A percentile compares a stretch with the other conserved stretches of the same genome.
phyloP scores from a whole-genome alignment of 2,113 vertebrate species.

The Dryoscopus gambensis region DNA sequence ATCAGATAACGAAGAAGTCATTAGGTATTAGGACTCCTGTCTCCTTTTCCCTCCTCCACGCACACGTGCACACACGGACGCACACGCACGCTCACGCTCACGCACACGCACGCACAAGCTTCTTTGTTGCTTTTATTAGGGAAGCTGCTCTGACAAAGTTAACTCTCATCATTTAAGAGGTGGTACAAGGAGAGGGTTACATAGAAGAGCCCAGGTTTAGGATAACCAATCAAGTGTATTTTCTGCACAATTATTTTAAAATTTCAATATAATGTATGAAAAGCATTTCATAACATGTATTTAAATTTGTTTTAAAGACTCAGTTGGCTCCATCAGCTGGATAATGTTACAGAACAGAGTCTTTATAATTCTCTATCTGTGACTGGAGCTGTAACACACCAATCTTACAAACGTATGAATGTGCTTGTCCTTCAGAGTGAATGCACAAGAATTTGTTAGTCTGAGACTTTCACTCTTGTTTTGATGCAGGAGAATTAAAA shows the following conservation, averaged over 20 bases:
- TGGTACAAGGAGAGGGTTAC: neutral
- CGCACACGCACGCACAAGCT: neutral
- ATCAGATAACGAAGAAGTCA: neutral
- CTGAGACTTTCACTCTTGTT: slow-evolving; percentile 30
- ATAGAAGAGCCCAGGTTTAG: neutral
- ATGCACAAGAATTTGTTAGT: slow-evolving; percentile 46
- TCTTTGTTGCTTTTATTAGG: neutral
- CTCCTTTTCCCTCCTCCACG: neutral
- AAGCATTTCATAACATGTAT: neutral
- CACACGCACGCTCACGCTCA: accelerated
- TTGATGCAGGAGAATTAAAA: neutral
- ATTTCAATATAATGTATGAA: neutral
- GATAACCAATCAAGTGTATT: neutral
- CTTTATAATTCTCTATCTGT: slow-evolving; percentile 7
- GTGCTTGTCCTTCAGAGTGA: slow-evolving; percentile 69
- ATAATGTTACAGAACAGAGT: slow-evolving; percentile 30
- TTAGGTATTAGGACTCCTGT: neutral
- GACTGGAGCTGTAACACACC: slow-evolving; percentile 21
- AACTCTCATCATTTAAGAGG: neutral
- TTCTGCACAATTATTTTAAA: neutral
- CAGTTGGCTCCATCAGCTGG: neutral
- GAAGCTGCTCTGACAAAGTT: neutral
- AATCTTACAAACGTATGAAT: slow-evolving; percentile 44
- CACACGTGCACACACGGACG: neutral
- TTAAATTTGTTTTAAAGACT: neutral